These are phyloP conservation scores for Frankliniella intonsa DNA, from an alignment of 2,888 invertebrate genomes.

Conservation along the genomic window DNA sequence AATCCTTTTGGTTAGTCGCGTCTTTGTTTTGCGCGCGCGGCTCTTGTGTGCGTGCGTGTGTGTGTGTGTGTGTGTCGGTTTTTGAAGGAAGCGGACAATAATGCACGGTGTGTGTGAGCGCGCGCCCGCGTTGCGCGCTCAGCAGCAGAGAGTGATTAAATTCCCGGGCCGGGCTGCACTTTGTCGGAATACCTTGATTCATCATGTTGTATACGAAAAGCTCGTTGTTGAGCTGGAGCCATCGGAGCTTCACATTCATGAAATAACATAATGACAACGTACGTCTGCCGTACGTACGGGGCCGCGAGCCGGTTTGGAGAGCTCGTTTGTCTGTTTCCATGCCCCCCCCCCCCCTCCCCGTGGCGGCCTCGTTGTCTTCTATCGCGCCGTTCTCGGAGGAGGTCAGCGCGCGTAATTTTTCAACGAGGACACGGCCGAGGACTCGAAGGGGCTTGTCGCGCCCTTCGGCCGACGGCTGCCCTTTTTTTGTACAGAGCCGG, in stretches of 20 bases:
- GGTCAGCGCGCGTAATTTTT: background rate
- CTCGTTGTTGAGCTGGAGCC: background rate
- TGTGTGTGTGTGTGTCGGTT: too few relatives aligned
- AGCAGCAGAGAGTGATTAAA: background rate
- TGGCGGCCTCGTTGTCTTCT: too few relatives aligned
- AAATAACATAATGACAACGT: constrained; percentile 21
- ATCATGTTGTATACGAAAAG: background rate
- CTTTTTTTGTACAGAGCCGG: too few relatives aligned
- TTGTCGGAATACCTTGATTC: constrained; percentile 5
- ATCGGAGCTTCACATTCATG: constrained; percentile 10
- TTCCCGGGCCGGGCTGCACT: background rate
- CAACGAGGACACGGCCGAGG: background rate
- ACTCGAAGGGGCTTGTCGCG: too few relatives aligned
- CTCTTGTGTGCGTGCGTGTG: too few relatives aligned
- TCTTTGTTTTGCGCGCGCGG: background rate
- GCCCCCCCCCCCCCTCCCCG: too few relatives aligned
- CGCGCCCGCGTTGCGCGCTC: background rate
- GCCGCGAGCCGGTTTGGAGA: background rate
- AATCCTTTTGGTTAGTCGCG: background rate
- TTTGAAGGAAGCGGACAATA: too few relatives aligned
- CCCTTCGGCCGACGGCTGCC: too few relatives aligned
- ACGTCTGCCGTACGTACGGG: background rate
- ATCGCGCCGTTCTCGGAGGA: too few relatives aligned
- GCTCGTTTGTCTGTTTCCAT: too few relatives aligned
- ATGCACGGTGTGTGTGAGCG: background rate